A percentile compares a stretch with the other conserved stretches of the same genome.
phyloP scores from a whole-genome alignment of 2,113 vertebrate species.

The Calypte anna region DNA sequence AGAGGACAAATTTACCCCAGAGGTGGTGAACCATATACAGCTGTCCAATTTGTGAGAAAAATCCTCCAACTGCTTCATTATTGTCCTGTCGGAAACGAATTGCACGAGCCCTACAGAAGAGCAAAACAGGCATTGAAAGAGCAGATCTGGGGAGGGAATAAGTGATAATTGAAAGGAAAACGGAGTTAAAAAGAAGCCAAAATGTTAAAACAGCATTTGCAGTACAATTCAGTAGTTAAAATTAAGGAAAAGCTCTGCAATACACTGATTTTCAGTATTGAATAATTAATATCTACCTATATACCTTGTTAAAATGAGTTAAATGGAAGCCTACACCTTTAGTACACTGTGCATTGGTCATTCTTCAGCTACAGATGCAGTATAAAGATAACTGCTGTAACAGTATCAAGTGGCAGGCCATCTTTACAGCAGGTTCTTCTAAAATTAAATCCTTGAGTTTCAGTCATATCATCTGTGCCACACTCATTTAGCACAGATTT shows the following conservation, averaged over 20 bases:
- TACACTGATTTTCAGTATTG: not conserved
- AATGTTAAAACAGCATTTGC: not conserved
- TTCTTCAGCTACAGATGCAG: not conserved
- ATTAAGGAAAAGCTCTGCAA: not conserved
- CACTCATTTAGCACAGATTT: not conserved
- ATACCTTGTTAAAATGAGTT: not conserved
- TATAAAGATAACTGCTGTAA: not conserved
- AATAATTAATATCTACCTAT: not conserved
- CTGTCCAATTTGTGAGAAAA: conserved; percentile 97
- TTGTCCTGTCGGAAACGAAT: conserved; percentile 92
- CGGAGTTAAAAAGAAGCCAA: not conserved
- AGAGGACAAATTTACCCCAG: conserved; percentile 84
- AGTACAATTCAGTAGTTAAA: not conserved
- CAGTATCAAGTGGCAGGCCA: not conserved
- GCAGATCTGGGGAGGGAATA: not conserved
- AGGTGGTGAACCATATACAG: conserved; percentile 97
- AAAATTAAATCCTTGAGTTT: not conserved
- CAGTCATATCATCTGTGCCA: not conserved
- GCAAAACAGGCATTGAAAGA: not conserved
- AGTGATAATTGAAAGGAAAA: not conserved
- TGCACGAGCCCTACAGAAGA: conserved; percentile 88
- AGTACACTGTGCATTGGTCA: not conserved
- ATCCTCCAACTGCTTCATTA: conserved; percentile 92
- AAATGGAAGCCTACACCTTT: not conserved
- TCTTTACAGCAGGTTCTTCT: not conserved